Percentiles rank a stretch among this genome's conserved stretches.
Evolutionary conservation across 2,888 invertebrate species (phyloP).

Genomic region (Epirrita christyi): DNA sequence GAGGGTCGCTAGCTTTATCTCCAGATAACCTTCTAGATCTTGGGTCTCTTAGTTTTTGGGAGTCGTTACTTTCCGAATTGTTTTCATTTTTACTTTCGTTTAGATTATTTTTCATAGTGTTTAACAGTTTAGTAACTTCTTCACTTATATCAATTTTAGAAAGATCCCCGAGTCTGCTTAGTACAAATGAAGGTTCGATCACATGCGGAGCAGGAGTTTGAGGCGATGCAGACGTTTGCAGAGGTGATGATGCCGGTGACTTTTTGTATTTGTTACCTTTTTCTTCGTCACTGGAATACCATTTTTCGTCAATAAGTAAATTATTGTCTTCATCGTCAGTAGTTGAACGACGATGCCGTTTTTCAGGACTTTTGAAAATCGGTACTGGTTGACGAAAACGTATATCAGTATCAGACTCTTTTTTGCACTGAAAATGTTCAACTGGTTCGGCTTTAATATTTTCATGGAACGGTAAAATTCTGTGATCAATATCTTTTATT

Average conservation of each 20-base stretch:
- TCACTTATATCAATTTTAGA: slow-evolving; percentile 90
- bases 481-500: slow-evolving; percentile 78
- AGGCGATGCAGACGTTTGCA: slow-evolving; percentile 56
- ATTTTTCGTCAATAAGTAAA: slow-evolving; percentile 86
- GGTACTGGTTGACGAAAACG: slow-evolving; percentile 76
- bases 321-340: slow-evolving; percentile 86
- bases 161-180: slow-evolving; percentile 88
- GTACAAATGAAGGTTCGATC: slow-evolving; percentile 79
- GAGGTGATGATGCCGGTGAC: slow-evolving; percentile 70
- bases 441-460: slow-evolving; percentile 51
- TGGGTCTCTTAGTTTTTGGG: slow-evolving; percentile 70
- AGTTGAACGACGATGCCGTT: slow-evolving; percentile 75
- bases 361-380: slow-evolving; percentile 75
- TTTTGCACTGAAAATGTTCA: slow-evolving; percentile 51
- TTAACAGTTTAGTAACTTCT: slow-evolving; percentile 88
- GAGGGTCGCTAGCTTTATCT: slow-evolving; percentile 58
- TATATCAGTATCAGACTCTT: slow-evolving; percentile 77
- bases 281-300: slow-evolving; percentile 93
- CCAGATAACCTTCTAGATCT: slow-evolving; percentile 67
- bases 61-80: slow-evolving; percentile 51
- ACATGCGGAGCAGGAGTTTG: slow-evolving; percentile 74
- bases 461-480: slow-evolving; percentile 74
- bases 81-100: slow-evolving; percentile 63
- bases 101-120: slow-evolving; percentile 84
- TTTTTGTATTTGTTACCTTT: slow-evolving; percentile 74